These are phyloP conservation scores for Hetaerina titia DNA, from an alignment of 2,888 invertebrate genomes.

Conservation along the genomic window DNA sequence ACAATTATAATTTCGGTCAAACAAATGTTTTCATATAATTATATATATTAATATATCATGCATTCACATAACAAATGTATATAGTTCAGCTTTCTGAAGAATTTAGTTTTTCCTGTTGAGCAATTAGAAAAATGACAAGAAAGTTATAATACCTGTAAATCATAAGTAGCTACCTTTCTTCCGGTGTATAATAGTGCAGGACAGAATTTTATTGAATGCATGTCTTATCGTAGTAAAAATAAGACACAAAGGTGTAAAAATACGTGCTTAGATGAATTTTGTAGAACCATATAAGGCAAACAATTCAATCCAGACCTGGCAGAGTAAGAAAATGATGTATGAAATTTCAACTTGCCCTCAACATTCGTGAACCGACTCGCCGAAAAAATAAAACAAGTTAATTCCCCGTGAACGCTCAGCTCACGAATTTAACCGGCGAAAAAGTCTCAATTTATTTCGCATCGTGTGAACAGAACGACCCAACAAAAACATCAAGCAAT, in stretches of 20 bases:
- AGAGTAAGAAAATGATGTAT: not conserved
- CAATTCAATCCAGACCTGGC: not conserved
- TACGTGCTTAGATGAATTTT: not conserved
- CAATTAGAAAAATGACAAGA: no score
- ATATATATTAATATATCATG: no score
- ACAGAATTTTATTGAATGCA: no score
- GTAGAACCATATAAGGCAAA: not conserved
- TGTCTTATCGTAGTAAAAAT: no score
- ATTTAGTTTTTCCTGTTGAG: no score
- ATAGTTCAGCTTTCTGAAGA: no score
- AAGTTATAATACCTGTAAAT: no score
- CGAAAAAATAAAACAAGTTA: not conserved
- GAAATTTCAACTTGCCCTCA: not conserved
- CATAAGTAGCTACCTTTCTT: no score
- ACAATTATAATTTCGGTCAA: no score
- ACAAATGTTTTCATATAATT: no score
- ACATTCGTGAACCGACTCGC: not conserved
- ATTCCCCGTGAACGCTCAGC: not conserved
- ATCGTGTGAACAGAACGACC: constrained; percentile 7
- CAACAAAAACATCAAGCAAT: not conserved
- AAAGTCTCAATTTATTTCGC: constrained; percentile 8
- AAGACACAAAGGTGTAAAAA: not conserved
- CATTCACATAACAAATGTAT: no score
- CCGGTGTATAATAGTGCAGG: no score
- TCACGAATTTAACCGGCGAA: not conserved